phyloP scores from a whole-genome alignment of 2,113 vertebrate species.

The Oceanites oceanicus region DNA sequence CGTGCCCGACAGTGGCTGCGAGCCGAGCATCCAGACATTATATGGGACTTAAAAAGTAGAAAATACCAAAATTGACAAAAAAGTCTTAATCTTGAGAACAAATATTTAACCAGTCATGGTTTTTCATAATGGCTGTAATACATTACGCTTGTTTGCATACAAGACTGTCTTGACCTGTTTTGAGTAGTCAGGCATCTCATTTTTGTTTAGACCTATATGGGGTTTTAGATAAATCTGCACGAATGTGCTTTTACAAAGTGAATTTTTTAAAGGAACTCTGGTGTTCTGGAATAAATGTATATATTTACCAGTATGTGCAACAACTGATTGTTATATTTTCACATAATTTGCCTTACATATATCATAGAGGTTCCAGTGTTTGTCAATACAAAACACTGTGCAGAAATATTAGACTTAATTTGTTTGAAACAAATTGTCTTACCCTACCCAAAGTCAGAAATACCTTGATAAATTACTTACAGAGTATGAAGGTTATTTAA shows the following conservation, averaged over 20 bases:
- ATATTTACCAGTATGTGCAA: conserved; percentile 76
- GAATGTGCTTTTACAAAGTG: conserved; percentile 78
- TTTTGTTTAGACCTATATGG: conserved; percentile 71
- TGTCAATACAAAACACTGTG: conserved; percentile 74
- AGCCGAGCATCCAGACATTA: background rate
- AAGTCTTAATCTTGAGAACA: conserved; percentile 15
- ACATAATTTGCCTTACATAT: conserved; percentile 76
- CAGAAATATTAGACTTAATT: conserved; percentile 78
- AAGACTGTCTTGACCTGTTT: conserved; percentile 72
- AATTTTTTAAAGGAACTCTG: conserved; percentile 74
- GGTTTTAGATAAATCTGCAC: conserved; percentile 80
- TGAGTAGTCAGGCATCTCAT: conserved; percentile 69
- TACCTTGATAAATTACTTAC: background rate
- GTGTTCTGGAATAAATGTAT: conserved; percentile 73
- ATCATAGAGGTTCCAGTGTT: conserved; percentile 77
- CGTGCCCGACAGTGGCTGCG: too few relatives aligned
- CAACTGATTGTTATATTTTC: conserved; percentile 74
- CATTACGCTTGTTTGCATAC: conserved; percentile 80
- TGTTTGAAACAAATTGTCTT: conserved; percentile 52
- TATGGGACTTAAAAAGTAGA: background rate
- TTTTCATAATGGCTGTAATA: conserved; percentile 72
- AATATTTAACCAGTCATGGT: conserved; percentile 62
- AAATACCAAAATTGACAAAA: conserved; percentile 1
- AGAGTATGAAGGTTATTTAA: background rate
- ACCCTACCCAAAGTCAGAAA: background rate